Evolutionary conservation across 2,113 vertebrate species (phyloP), one percentile per base, ranked within the genome.

Genomic region (Chloebia gouldiae): DNA sequence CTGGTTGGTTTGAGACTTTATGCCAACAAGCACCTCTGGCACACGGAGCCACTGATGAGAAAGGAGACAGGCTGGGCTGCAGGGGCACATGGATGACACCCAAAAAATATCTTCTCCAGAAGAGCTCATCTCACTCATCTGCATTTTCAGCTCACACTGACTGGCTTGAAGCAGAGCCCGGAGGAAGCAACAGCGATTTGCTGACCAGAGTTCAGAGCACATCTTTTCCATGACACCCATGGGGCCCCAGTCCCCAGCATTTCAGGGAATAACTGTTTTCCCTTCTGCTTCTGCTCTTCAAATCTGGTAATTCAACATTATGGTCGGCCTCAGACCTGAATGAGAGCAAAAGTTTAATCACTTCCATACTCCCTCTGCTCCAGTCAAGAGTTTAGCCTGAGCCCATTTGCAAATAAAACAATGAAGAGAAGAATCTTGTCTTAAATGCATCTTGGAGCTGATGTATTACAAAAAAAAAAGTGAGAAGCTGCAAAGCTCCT

Each of bases 271-370:
- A 90, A 83, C 22, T 8, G 14, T 61, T 83, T 88, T 86, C 40
- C 28, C 37, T 90, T 93, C 90, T 83, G 31, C 71, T 83, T 68
- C 76, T 92, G 65, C 83, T 78, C 61, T 91, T 79, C 59, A 47
- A 56, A 81, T 45, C 40, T 88, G 45, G 45, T 61, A 87, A 93
- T 91, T 96, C 51, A 89, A 57, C 66, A 17, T 84, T 61, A 37
- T 0, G 0, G 70, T 92, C 66, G 92, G 82, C 49, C 73, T 57
- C 51, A 69, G 68, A 92, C 31, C 68, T 82, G 72, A 76, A 45
- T 33, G 45, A 87, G 23, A 94, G 63, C 5, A 21, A 30, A 91
- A 80, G 17, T 93, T 91, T 94, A 95, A 95, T 91, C 37, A n/a
- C 42, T 96, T 94, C 80, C 78, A 57, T 75, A 35, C 64, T 77